A percentile compares a stretch with the other conserved stretches of the same genome.
Conservation (phyloP, 2,113 vertebrate genomes). For the Paratilapia polleni region DNA sequence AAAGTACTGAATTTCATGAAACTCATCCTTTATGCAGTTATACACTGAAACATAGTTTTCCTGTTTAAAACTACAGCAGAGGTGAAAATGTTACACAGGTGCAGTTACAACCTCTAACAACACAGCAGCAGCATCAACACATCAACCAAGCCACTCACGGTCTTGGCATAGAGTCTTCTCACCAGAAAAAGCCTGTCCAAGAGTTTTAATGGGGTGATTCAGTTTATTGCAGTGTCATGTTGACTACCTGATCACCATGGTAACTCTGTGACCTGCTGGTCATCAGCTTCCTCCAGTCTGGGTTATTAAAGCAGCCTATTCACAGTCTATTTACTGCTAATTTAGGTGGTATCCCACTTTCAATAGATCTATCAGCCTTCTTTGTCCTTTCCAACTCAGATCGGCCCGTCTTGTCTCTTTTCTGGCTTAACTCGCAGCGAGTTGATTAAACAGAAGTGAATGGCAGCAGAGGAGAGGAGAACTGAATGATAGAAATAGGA, state of each 20-base stretch:
- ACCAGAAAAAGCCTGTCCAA: background rate
- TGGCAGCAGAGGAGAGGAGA: background rate
- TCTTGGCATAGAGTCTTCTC: background rate
- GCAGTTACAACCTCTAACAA: background rate
- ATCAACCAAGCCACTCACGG: background rate
- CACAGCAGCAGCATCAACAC: background rate
- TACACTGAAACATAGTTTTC: background rate
- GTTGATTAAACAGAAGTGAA: conserved; percentile 8
- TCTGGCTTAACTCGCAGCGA: background rate
- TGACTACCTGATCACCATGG: conserved; percentile 14
- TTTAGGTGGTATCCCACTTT: background rate
- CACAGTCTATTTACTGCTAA: background rate
- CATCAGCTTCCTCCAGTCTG: conserved; percentile 3
- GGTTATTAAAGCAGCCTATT: conserved; percentile 4
- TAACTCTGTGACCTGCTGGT: conserved; percentile 15
- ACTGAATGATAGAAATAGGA: background rate
- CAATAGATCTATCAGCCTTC: background rate
- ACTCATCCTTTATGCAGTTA: background rate
- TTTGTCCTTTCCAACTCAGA: conserved; percentile 1
- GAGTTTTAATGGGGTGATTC: conserved; percentile 10
- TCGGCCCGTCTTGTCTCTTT: background rate
- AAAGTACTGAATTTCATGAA: background rate
- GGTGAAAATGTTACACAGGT: background rate
- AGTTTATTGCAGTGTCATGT: background rate
- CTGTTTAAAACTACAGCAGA: background rate